Percentiles rank a stretch among this genome's conserved stretches.
These are phyloP conservation scores for Tenthredo livida DNA, from an alignment of 2,888 invertebrate species.

Conservation along the genomic window DNA sequence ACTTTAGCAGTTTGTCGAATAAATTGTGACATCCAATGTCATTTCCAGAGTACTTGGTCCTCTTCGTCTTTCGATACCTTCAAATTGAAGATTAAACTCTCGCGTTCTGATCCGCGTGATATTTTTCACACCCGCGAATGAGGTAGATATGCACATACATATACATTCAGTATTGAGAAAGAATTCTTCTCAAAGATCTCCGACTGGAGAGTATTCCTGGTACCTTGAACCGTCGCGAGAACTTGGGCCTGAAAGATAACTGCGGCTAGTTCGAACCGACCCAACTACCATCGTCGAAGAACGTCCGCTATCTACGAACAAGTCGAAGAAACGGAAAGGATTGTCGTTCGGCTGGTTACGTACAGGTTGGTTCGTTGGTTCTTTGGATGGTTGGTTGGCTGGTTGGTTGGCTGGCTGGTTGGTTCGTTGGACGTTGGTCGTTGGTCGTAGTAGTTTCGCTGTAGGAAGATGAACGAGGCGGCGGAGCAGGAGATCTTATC, in stretches of 20 bases:
- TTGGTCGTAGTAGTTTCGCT: conserved; percentile 38
- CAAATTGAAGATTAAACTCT: not conserved
- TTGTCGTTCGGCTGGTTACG: conserved; percentile 66
- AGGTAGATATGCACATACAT: not conserved
- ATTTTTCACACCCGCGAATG: not conserved
- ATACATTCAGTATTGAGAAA: not conserved
- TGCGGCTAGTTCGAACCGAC: conserved; percentile 21
- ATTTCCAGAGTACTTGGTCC: not conserved
- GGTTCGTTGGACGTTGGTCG: conserved; percentile 34
- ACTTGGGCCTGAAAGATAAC: conserved; percentile 32
- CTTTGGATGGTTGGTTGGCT: not conserved
- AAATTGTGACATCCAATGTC: not conserved
- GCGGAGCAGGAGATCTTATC: conserved; percentile 76
- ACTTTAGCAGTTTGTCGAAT: not conserved
- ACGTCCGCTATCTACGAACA: conserved; percentile 53
- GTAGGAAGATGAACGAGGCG: conserved; percentile 71
- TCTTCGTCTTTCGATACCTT: not conserved
- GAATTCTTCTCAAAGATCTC: conserved; percentile 29
- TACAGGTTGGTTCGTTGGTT: conserved; percentile 67
- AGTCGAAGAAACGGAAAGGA: conserved; percentile 61
- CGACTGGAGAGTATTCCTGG: conserved; percentile 44
- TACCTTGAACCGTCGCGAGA: conserved; percentile 37
- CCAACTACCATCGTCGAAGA: conserved; percentile 14
- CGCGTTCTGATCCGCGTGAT: not conserved
- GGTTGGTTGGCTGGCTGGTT: conserved; percentile 61